These are phyloP conservation scores for Cardinalis cardinalis DNA, from an alignment of 2,113 vertebrate species.

Conservation along the genomic window DNA sequence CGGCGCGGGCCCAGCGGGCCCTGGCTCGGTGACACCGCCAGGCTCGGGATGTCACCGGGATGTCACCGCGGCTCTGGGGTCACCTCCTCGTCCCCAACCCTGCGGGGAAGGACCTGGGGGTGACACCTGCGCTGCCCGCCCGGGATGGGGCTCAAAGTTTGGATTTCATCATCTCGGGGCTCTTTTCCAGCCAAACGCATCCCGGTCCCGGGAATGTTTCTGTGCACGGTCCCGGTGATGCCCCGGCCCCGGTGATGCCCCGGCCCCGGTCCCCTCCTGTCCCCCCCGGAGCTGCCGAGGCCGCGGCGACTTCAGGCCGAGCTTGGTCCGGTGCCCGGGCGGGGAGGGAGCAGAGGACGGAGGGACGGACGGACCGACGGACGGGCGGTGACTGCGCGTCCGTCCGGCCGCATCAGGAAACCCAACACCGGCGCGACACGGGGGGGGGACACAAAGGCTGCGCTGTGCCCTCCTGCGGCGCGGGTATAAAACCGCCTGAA, in stretches of 20 bases:
- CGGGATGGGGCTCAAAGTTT: not conserved
- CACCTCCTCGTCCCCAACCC: not conserved
- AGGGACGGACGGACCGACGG: not conserved
- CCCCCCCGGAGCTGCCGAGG: not conserved
- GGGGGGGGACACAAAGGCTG: not conserved
- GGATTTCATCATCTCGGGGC: fast-evolving
- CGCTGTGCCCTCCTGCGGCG: not conserved
- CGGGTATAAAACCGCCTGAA: not conserved
- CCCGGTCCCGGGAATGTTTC: fast-evolving
- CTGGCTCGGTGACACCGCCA: not conserved
- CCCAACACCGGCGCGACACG: not conserved
- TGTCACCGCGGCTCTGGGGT: not conserved
- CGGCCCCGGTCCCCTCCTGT: not conserved
- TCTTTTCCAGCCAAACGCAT: fast-evolving
- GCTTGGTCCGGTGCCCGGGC: not conserved
- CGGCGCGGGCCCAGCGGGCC: not conserved
- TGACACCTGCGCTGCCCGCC: not conserved
- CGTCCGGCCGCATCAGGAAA: not conserved
- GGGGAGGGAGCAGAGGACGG: not conserved
- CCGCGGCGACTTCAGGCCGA: not conserved
- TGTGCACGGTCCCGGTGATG: fast-evolving
- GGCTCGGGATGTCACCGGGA: not conserved
- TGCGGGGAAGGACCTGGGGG: fast-evolving
- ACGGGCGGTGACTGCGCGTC: not conserved
- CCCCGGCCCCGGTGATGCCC: not conserved